These are phyloP conservation scores for Colistium nudipinnis DNA, from an alignment of 2,113 vertebrate species.

Conservation along the genomic window DNA sequence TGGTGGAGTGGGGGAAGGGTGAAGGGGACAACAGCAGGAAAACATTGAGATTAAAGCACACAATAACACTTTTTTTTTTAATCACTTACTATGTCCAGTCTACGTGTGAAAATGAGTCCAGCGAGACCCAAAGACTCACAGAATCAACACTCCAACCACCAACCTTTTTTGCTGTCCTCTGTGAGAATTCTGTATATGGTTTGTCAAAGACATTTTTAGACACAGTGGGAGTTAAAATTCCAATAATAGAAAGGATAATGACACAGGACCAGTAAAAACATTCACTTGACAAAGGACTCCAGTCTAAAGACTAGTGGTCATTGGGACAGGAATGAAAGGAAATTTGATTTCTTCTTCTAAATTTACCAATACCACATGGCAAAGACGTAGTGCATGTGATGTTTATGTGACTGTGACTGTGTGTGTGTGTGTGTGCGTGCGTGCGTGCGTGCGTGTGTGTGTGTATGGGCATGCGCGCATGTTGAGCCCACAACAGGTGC, in stretches of 20 bases:
- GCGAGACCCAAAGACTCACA: neutral
- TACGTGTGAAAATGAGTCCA: conserved; percentile 36
- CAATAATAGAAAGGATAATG: neutral
- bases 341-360: conserved; percentile 48
- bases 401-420: conserved; percentile 13
- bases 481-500: conserved; percentile 71
- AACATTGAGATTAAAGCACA: conserved; percentile 67
- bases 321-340: conserved; percentile 60
- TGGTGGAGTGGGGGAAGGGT: conserved; percentile 42
- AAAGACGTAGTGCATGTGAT: conserved; percentile 26
- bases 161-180: neutral
- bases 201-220: neutral
- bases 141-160: conserved; percentile 30
- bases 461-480: conserved; percentile 27
- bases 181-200: neutral
- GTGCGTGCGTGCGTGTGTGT: conserved; percentile 16
- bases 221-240: neutral
- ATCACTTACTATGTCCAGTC: conserved; percentile 36
- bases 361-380: conserved; percentile 66
- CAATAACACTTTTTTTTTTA: conserved; percentile 56
- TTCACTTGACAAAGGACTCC: neutral
- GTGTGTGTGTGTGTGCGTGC: conserved; percentile 20
- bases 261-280: conserved; percentile 1
- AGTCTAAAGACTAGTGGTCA: conserved; percentile 11
- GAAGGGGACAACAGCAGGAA: conserved; percentile 55